These are phyloP conservation scores for Monopis laevigella DNA, from an alignment of 2,888 invertebrate genomes.

Conservation along the genomic window DNA sequence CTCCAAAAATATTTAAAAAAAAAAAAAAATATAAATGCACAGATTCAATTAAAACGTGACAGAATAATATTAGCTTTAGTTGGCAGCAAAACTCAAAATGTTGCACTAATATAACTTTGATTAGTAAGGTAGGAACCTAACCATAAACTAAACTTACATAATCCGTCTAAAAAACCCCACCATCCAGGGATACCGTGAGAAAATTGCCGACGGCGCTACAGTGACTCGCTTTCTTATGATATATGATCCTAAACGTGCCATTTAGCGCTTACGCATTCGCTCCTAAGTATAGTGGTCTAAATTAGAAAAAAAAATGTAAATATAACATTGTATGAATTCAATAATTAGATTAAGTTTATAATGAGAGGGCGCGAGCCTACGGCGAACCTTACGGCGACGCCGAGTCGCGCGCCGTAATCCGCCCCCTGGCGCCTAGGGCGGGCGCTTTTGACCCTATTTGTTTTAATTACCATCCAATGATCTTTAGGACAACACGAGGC, in stretches of 20 bases:
- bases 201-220: constrained; percentile 23
- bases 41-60: no score
- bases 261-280: constrained; percentile 63
- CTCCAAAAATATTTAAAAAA: no score
- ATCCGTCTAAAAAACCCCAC: constrained; percentile 2
- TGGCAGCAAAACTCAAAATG: no score
- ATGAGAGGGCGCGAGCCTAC: constrained; percentile 47
- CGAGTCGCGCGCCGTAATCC: constrained; percentile 41
- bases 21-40: no score
- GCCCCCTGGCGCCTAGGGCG: constrained; percentile 62
- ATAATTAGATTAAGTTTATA: constrained; percentile 66
- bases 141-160: no score
- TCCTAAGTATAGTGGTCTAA: constrained; percentile 62
- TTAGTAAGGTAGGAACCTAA: no score
- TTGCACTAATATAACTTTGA: no score
- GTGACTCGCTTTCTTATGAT: constrained; percentile 57
- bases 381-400: constrained; percentile 57
- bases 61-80: no score
- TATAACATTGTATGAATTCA: constrained; percentile 66
- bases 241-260: constrained; percentile 64
- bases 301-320: constrained; percentile 66
- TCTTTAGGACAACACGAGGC: constrained; percentile 52
- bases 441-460: constrained; percentile 62
- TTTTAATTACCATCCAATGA: constrained; percentile 62
- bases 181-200: constrained; percentile 9